Conservation (phyloP, 2,888 invertebrate genomes). For the Torymus aiolomorphi region DNA sequence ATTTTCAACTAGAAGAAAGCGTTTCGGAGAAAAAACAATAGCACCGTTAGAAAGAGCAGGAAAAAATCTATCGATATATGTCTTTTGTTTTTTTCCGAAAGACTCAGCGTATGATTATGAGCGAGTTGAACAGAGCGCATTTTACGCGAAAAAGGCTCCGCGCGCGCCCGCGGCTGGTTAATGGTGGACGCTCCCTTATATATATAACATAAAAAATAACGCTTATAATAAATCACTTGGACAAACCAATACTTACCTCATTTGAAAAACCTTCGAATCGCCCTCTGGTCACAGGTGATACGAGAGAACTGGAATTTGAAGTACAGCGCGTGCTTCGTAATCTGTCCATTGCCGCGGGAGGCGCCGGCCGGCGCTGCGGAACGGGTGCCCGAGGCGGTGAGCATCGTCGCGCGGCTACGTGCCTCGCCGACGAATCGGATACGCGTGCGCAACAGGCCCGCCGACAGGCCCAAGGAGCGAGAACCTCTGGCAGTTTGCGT, state of each 20-base stretch:
- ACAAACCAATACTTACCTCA: background rate
- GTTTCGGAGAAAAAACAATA: no score
- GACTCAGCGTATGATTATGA: no score
- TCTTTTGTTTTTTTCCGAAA: no score
- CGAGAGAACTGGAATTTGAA: slow-evolving; percentile 95
- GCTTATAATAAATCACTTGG: background rate
- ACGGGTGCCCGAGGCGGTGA: slow-evolving; percentile 82
- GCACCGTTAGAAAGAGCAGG: no score
- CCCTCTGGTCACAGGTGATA: slow-evolving; percentile 80
- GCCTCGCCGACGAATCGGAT: slow-evolving; percentile 82
- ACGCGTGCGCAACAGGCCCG: slow-evolving; percentile 79
- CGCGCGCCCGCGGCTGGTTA: no score
- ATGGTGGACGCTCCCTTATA: no score
- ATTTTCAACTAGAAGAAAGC: no score
- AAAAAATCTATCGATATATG: no score
- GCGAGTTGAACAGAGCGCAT: no score
- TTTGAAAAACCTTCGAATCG: background rate
- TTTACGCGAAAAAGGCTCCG: no score
- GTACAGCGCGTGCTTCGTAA: slow-evolving; percentile 92
- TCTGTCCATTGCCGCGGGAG: slow-evolving; percentile 85
- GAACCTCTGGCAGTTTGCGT: slow-evolving; percentile 88
- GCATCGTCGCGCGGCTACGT: slow-evolving; percentile 81
- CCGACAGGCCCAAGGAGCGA: slow-evolving; percentile 76
- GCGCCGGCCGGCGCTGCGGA: slow-evolving; percentile 79
- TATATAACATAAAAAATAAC: no score